Base-by-base conservation (phyloP, 2,797 vertebrate genomes). In the Dallia pectoralis region DNA sequence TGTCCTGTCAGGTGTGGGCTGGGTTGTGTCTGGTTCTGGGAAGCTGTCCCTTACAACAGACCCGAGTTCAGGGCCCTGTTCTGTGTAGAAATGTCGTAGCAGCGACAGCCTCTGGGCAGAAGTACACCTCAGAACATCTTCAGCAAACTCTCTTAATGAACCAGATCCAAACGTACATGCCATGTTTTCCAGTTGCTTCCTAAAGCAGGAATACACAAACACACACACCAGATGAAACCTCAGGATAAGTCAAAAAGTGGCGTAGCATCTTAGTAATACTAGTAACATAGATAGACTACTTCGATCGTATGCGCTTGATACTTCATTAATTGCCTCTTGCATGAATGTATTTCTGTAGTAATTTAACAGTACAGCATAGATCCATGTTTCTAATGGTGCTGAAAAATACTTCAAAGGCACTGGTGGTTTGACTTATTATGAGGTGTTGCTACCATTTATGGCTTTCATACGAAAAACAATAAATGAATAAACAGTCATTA, bases 131-230 rank as follows among this genome's bases (percentile, higher is more conserved):
- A 90, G 68, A 82, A 98, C 84, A 64, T 87, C 80, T 32, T 81
- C 79, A 53, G 95, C 95, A 84, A 99, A 93, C 44, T 93, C 87
- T 78, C 90, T 83, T 48, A 89, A 75, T 66, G 96, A 94, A 77
- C 81, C 48, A 33, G 91, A 93, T 29, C 91, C 86, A 25, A 95
- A 95, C 70, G 91, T 87, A 66, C 83, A 86, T 4, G 93, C 90
- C 95, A 99, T 98, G 81, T 96, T 93, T 77, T 93, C 89, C 88
- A 98, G 91, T 62, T 98, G 97, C 75, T 91, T 94, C 88, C 97
- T 99, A 83, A 48, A 86, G 78, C 80, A 71, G 14, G 15, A 7
- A 63, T 25, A 62, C 27, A 62, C 22, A 62, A 14, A 62, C 27
- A 63, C 11, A 62, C 11, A 61, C 49, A 18, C 49, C 51, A 53